A percentile compares a stretch with the other conserved stretches of the same genome.
Evolutionary conservation across 2,888 invertebrate genomes (phyloP).

Genomic region (Uropetala carovei): DNA sequence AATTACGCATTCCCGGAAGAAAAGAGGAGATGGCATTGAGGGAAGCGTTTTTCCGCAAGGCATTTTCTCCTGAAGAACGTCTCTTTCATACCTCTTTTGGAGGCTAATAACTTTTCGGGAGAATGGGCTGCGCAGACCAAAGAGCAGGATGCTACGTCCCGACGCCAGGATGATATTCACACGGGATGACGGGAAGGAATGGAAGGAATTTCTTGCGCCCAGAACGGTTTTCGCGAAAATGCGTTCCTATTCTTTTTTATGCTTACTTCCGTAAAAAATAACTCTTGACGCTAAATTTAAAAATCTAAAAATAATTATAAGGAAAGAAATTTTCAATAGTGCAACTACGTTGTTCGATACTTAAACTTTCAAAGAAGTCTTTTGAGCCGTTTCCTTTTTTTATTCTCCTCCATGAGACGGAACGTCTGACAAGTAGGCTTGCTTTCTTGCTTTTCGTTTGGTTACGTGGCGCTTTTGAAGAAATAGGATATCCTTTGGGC

Average conservation of each 20-base stretch:
- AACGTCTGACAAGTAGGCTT: no score
- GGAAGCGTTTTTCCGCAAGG: not conserved
- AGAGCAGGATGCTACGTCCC: not conserved
- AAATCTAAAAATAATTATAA: no score
- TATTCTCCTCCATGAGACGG: no score
- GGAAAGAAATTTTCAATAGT: no score
- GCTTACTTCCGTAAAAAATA: not conserved
- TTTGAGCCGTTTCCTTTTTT: no score
- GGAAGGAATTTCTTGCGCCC: not conserved
- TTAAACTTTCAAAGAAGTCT: no score
- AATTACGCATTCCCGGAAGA: not conserved
- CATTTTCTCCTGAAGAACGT: conserved; percentile 10
- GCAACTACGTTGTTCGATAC: no score
- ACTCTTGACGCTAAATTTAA: no score
- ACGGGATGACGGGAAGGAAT: not conserved
- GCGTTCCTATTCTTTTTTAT: not conserved
- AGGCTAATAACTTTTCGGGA: not conserved
- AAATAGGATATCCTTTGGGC: no score
- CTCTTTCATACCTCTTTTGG: not conserved
- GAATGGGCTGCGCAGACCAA: not conserved
- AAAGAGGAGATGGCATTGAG: not conserved
- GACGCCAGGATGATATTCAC: not conserved
- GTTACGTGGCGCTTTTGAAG: no score
- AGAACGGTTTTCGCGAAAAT: not conserved
- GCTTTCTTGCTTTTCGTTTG: no score